phyloP scores from a whole-genome alignment of 2,113 vertebrate species.

The human (Homo sapiens) region DNA sequence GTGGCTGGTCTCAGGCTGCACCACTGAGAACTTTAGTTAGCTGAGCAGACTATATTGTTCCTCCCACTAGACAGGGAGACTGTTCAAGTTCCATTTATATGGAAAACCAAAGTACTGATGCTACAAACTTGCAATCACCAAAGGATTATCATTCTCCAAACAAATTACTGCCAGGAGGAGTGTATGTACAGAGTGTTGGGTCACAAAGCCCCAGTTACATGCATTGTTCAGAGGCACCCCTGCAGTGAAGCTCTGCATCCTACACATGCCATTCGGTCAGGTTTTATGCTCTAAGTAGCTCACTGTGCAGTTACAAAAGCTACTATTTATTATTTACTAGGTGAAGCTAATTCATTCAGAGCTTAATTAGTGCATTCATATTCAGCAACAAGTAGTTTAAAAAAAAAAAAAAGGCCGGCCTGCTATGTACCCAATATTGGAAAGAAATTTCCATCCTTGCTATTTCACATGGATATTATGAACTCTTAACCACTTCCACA shows the following conservation, averaged over 20 bases:
- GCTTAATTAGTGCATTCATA: background rate
- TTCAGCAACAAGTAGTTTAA: background rate
- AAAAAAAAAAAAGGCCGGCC: background rate
- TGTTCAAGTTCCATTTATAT: background rate
- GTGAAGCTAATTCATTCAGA: conserved; percentile 19
- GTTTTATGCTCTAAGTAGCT: background rate
- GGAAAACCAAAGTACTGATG: background rate
- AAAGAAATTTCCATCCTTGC: background rate
- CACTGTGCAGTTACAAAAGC: background rate
- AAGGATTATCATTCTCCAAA: background rate
- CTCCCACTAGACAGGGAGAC: background rate
- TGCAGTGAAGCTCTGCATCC: background rate
- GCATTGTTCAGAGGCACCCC: background rate
- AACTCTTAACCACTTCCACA: background rate
- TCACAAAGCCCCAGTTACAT: background rate
- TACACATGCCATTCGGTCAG: no score
- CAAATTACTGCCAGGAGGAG: background rate
- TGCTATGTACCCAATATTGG: background rate
- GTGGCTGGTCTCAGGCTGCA: background rate
- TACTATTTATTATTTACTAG: conserved; percentile 36
- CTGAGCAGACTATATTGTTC: background rate
- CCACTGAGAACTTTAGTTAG: background rate
- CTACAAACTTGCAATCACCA: background rate
- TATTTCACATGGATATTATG: background rate
- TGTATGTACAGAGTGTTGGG: background rate